Evolutionary conservation across 2,797 vertebrate genomes (phyloP).

Genomic region (Hapalemur alaotrensis): DNA sequence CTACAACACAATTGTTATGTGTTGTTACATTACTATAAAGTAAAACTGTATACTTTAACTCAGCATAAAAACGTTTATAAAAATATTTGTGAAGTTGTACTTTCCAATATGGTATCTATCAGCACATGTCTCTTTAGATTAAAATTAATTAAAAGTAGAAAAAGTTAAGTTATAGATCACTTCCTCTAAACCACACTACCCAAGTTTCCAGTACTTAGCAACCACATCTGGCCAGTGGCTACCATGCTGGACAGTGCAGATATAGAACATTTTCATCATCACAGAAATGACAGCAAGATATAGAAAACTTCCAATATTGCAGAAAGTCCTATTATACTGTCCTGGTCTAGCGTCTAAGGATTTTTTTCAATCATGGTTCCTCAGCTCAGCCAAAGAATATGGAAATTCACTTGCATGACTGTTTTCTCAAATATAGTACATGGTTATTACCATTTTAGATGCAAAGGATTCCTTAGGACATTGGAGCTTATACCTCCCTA

Average conservation of each 20-base stretch:
- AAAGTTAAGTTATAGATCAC: neutral
- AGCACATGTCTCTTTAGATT: neutral
- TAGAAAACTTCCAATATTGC: neutral
- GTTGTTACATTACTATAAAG: no score
- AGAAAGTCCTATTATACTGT: neutral
- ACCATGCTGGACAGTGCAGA: neutral
- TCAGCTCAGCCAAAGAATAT: neutral
- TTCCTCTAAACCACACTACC: neutral
- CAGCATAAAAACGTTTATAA: neutral
- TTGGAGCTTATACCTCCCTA: neutral
- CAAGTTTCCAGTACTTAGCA: neutral
- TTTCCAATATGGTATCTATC: neutral
- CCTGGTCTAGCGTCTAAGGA: neutral
- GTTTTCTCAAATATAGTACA: neutral
- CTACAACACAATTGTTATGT: neutral
- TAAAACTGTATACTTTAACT: neutral
- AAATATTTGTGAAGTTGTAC: neutral
- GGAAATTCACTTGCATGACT: neutral
- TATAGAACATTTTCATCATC: neutral
- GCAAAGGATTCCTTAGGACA: neutral
- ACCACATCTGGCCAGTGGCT: no score
- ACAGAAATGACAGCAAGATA: neutral
- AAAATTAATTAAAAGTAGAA: neutral
- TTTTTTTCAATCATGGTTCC: neutral
- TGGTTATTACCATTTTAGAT: neutral